These are phyloP conservation scores for Coregonus suidteri DNA, from an alignment of 2,797 vertebrate genomes.

Conservation along the genomic window DNA sequence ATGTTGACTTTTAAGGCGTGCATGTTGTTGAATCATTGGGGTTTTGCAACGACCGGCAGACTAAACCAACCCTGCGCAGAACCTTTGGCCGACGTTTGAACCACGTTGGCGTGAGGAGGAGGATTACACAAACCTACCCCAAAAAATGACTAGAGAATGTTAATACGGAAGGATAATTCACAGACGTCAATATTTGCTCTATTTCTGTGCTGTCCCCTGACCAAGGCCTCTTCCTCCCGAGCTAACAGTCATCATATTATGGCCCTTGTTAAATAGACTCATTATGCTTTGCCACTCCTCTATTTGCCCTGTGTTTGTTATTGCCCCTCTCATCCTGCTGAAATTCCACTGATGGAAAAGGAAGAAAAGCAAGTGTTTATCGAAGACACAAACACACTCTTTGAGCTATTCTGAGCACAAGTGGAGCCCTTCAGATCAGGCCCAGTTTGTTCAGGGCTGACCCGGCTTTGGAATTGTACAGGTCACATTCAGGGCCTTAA, in stretches of 20 bases:
- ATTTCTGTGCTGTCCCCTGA: constrained; percentile 40
- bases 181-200: constrained; percentile 64
- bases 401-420: constrained; percentile 65
- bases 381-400: constrained; percentile 52
- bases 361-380: constrained; percentile 52
- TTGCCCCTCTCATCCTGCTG: constrained; percentile 48
- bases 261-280: constrained; percentile 53
- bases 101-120: constrained; percentile 7
- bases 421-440: constrained; percentile 51
- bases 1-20: constrained; percentile 10
- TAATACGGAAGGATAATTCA: constrained; percentile 37
- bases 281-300: constrained; percentile 55
- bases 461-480: constrained; percentile 31
- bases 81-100: not conserved
- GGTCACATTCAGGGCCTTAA: constrained; percentile 18
- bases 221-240: constrained; percentile 17
- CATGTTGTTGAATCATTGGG: constrained; percentile 2
- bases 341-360: constrained; percentile 59
- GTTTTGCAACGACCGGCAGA: not conserved
- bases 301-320: constrained; percentile 47
- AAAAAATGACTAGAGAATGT: constrained; percentile 43
- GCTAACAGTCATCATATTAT: constrained; percentile 67
- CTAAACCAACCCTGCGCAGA: not conserved
- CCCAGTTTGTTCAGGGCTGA: constrained; percentile 27
- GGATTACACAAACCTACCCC: constrained; percentile 22